Evolutionary conservation across 2,113 vertebrate species (phyloP).

Genomic region (Trochalopteron elliotii): DNA sequence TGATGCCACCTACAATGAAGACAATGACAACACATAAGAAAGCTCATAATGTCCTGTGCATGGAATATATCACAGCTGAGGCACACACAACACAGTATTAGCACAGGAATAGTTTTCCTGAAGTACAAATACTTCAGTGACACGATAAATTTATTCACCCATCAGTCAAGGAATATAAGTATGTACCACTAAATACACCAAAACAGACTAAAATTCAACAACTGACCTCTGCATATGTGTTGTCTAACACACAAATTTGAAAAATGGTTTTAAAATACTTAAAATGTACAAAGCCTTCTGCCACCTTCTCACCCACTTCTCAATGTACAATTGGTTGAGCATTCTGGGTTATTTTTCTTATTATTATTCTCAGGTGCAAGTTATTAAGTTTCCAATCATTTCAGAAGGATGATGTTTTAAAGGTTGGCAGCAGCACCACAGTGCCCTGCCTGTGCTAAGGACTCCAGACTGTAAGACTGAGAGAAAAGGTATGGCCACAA

Average conservation of each 20-base stretch:
- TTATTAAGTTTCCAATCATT: not conserved
- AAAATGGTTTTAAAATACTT: not conserved
- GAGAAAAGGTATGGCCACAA: not conserved
- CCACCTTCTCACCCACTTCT: rapidly evolving
- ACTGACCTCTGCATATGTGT: not conserved
- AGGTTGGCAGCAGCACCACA: not conserved
- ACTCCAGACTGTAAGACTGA: not conserved
- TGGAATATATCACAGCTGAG: not conserved
- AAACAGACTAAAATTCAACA: not conserved
- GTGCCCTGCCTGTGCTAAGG: not conserved
- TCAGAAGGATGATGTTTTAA: not conserved
- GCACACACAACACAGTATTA: not conserved
- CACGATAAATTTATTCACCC: not conserved
- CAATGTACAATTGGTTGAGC: not conserved
- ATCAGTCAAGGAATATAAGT: not conserved
- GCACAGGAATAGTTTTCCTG: not conserved
- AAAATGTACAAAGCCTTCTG: not conserved
- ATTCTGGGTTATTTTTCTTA: not conserved
- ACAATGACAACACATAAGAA: not conserved
- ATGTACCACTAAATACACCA: not conserved
- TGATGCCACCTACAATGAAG: not conserved
- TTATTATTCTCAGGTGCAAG: not conserved
- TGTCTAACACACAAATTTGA: not conserved
- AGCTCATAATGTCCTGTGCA: not conserved
- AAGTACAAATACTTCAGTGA: not conserved